These are phyloP conservation scores for Dasypus novemcinctus DNA, from an alignment of 2,113 vertebrate genomes.

Conservation along the genomic window DNA sequence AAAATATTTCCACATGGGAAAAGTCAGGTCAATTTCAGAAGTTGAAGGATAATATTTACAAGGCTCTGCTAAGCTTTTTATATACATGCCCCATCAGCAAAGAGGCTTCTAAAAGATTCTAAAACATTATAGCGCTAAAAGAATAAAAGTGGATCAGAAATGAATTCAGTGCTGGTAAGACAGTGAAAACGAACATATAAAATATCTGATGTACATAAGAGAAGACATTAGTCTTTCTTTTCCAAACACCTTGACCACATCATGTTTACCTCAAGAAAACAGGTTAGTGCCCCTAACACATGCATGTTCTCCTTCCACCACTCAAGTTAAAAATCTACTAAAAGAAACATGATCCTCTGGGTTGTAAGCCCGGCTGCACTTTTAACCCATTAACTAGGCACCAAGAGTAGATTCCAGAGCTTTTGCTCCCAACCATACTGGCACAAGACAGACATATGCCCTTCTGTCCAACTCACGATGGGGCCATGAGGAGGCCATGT, in stretches of 20 bases:
- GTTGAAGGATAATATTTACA: background rate
- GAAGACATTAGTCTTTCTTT: background rate
- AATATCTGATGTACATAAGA: background rate
- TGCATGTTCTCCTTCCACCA: background rate
- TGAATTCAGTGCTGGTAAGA: background rate
- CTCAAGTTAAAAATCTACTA: background rate
- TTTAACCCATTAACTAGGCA: background rate
- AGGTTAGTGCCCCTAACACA: background rate
- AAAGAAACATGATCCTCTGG: background rate
- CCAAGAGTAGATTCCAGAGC: background rate
- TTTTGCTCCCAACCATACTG: background rate
- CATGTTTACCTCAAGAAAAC: background rate
- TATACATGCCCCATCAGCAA: background rate
- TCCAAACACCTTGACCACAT: background rate
- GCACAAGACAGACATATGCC: background rate
- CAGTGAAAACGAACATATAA: background rate
- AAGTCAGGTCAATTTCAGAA: background rate
- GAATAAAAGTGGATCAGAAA: background rate
- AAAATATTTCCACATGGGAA: background rate
- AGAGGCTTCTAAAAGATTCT: background rate
- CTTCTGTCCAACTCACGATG: background rate
- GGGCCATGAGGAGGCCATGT: background rate
- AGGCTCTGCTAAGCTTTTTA: background rate
- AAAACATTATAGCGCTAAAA: background rate
- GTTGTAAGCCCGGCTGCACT: background rate